Percentiles rank a stretch among this genome's conserved stretches.
Evolutionary conservation across 1,140 invertebrate species (phyloP).

Genomic region (Bombus difficillimus): DNA sequence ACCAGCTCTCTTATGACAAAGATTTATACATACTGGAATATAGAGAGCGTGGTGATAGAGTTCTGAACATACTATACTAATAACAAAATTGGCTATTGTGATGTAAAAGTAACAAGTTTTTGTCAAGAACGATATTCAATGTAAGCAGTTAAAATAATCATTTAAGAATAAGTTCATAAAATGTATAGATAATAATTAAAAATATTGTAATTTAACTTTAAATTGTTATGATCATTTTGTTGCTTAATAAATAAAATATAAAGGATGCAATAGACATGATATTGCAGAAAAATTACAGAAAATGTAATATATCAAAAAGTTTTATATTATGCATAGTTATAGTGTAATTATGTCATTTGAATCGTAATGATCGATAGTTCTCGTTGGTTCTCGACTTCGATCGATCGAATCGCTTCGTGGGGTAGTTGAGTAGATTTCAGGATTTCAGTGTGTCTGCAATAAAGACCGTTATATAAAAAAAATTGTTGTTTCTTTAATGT

Average conservation of each 20-base stretch:
- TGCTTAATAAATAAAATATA: not conserved
- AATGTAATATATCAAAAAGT: not conserved
- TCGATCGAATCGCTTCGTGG: conserved; percentile 42
- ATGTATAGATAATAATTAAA: not conserved
- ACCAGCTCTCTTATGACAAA: not conserved
- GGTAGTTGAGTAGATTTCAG: conserved; percentile 42
- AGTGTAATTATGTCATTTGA: not conserved
- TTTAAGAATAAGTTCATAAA: not conserved
- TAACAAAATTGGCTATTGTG: not conserved
- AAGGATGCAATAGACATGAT: not conserved
- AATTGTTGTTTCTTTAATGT: conserved; percentile 64
- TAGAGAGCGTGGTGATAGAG: not conserved
- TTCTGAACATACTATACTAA: not conserved
- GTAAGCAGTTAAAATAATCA: too few species aligned
- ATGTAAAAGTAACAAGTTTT: too few species aligned
- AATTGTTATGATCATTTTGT: not conserved
- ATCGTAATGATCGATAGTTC: conserved; percentile 51
- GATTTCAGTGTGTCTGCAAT: conserved; percentile 40
- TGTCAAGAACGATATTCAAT: not conserved
- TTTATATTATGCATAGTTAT: not conserved
- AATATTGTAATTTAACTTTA: not conserved
- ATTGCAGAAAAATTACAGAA: not conserved
- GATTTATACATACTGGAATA: not conserved
- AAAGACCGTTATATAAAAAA: conserved; percentile 53
- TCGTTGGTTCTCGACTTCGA: conserved; percentile 38